Conservation (phyloP, 1,140 invertebrate genomes). For the Drosophila insularis region DNA sequence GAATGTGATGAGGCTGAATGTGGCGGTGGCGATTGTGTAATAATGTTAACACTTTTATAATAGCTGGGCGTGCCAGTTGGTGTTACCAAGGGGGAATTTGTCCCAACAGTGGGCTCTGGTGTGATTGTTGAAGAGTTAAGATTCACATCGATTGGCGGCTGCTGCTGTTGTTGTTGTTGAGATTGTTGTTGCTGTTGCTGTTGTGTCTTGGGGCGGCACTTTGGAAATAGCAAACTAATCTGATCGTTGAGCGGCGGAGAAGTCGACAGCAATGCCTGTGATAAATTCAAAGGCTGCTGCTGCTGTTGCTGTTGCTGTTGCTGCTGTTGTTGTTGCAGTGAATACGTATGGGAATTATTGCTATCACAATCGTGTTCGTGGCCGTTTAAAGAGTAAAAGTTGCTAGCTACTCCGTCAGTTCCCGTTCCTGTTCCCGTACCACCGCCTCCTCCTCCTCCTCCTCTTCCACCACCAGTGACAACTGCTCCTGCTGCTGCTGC, state of each 20-base stretch:
- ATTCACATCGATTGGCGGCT: conserved; percentile 29
- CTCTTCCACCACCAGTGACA: conserved; percentile 23
- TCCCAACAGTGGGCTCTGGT: conserved; percentile 20
- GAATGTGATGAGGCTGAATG: conserved; percentile 83
- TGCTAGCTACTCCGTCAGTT: conserved; percentile 1
- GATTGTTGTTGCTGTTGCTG: conserved; percentile 39
- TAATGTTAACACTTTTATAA: conserved; percentile 79
- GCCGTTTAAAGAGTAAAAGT: conserved; percentile 50
- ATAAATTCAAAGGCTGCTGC: conserved; percentile 60
- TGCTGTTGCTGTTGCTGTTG: conserved; percentile 48
- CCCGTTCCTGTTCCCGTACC: conserved; percentile 7
- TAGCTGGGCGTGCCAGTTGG: conserved; percentile 56
- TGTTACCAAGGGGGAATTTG: conserved; percentile 31
- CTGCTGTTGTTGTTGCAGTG: conserved; percentile 44
- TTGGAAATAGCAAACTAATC: conserved; percentile 91
- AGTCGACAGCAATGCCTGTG: conserved; percentile 82
- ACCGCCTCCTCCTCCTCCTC: conserved; percentile 30
- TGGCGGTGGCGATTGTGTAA: conserved; percentile 79
- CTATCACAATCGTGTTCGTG: conserved; percentile 50
- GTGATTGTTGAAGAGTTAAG: conserved; percentile 12
- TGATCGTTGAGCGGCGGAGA: conserved; percentile 85
- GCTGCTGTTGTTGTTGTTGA: conserved; percentile 30
- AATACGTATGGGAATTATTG: conserved; percentile 41
- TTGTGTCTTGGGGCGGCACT: conserved; percentile 87
- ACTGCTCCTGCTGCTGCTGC: conserved; percentile 9